Conservation (phyloP, 2,797 vertebrate genomes). For the Schizopygopsis pylzovi region DNA sequence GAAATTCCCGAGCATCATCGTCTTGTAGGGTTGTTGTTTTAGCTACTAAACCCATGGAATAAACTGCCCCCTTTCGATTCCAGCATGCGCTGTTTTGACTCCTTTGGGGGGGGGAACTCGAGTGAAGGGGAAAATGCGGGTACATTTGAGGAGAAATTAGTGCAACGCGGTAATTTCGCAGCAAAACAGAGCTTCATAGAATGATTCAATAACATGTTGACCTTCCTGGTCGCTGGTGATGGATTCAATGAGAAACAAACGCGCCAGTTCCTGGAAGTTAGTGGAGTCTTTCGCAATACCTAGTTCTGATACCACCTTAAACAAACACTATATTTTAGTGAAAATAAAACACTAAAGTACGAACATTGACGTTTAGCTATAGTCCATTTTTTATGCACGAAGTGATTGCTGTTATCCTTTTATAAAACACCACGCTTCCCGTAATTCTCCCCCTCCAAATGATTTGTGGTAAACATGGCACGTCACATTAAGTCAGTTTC, state of each 20-base stretch:
- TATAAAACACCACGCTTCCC: slow-evolving; percentile 40
- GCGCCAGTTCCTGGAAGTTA: slow-evolving; percentile 36
- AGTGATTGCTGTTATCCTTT: not conserved
- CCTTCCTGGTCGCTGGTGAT: slow-evolving; percentile 3
- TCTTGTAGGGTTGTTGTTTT: slow-evolving; percentile 11
- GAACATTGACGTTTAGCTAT: not conserved
- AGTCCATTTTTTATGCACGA: not conserved
- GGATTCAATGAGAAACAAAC: not conserved
- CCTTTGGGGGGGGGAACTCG: not conserved
- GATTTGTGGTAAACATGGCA: slow-evolving; percentile 62
- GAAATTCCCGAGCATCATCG: slow-evolving; percentile 5
- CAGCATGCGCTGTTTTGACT: slow-evolving; percentile 20
- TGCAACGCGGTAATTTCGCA: not conserved
- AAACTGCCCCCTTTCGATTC: slow-evolving; percentile 23
- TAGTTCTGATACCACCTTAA: not conserved
- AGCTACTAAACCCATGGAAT: slow-evolving; percentile 10
- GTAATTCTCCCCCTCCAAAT: slow-evolving; percentile 60
- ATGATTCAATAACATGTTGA: not conserved
- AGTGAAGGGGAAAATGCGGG: not conserved
- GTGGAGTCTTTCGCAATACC: slow-evolving; percentile 25
- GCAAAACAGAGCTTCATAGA: not conserved
- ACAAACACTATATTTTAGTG: not conserved
- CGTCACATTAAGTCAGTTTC: slow-evolving; percentile 71
- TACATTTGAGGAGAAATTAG: slow-evolving; percentile 1
- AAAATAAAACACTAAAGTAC: not conserved